Percentiles rank a stretch among this genome's conserved stretches.
phyloP scores from a whole-genome alignment of 2,113 vertebrate species.

The Triplophysa rosa region DNA sequence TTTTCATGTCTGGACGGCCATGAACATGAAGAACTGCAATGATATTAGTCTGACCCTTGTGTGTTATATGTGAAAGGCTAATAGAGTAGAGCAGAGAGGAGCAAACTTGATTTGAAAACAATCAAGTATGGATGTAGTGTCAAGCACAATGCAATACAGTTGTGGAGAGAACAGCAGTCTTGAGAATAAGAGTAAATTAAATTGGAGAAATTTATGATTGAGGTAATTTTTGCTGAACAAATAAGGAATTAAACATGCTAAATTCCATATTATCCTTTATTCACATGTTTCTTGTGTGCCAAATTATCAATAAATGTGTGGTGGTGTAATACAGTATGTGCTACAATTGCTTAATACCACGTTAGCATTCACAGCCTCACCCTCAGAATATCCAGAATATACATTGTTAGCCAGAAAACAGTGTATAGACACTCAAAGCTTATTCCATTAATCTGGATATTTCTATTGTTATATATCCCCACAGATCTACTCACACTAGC shows the following conservation, averaged over 20 bases:
- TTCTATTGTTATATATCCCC: no score
- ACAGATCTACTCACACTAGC: no score
- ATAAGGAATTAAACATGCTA: no score
- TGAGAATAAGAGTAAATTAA: not conserved
- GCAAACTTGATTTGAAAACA: not conserved
- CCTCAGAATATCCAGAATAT: not conserved
- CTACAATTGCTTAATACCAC: not conserved
- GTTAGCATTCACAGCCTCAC: slow-evolving; percentile 8
- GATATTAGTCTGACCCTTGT: slow-evolving; percentile 10
- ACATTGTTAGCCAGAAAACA: no score
- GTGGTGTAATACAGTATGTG: no score
- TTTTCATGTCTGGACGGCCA: slow-evolving; percentile 7
- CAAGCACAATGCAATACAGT: not conserved
- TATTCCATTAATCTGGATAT: no score
- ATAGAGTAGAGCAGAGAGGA: not conserved
- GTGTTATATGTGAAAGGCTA: slow-evolving; percentile 13
- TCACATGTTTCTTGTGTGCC: no score
- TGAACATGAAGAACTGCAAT: slow-evolving; percentile 2
- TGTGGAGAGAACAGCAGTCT: not conserved
- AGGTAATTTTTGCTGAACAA: no score
- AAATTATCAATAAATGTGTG: no score
- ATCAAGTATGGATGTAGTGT: not conserved
- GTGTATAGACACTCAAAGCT: no score
- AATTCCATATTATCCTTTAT: no score
- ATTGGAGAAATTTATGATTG: not conserved